Base-by-base conservation (phyloP, 2,888 invertebrate genomes). In the Cancer borealis region DNA sequence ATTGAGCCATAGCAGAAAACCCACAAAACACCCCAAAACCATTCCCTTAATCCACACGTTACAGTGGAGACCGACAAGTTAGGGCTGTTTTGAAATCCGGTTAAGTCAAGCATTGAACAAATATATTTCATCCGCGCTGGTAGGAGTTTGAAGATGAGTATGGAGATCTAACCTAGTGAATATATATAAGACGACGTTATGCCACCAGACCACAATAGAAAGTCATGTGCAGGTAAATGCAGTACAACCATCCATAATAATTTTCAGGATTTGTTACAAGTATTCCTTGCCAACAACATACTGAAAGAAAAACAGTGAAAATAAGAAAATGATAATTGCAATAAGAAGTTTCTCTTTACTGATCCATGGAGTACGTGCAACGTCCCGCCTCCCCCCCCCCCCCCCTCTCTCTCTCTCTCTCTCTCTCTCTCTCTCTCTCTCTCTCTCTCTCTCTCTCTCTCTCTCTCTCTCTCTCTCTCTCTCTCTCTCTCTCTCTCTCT, bases 401-500 rank as follows among this genome's bases (percentile, higher is more conserved):
- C 54, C 3, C 54, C 3, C 54, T 54, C 54, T 54, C 54, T 14
- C 14, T 14, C 14, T 14, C 14, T 14, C 14, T 14, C 54, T 54
- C 54, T 54, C 54, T 54, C 3, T 54, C 54, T 54, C 14, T 54
- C 54, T 14, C 14, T 14, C 14, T 14, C 14, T 14, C 54, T 14
- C 54, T 54, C 26, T 60, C 66, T 91, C 1, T 17, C 66, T 17
- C 17, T 12, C 66, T 66, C 45, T n/a, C 14, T 45, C 60, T 21
- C 73, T 21, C 73, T n/a, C 66, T n/a, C n/a, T 92, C 73, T 10
- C 10, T 73, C 39, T 79, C 54, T 21, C 49, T 90, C 90, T 73
- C 45, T 73, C 39, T 91, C 66, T 73, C 91, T 91, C 73, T 91
- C 66, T 73, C 91, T 91, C 73, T 39, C 39, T 45, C 12, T 73